These are phyloP conservation scores for Corydoras sp. DNA, from an alignment of 2,113 vertebrate species.

Conservation along the genomic window DNA sequence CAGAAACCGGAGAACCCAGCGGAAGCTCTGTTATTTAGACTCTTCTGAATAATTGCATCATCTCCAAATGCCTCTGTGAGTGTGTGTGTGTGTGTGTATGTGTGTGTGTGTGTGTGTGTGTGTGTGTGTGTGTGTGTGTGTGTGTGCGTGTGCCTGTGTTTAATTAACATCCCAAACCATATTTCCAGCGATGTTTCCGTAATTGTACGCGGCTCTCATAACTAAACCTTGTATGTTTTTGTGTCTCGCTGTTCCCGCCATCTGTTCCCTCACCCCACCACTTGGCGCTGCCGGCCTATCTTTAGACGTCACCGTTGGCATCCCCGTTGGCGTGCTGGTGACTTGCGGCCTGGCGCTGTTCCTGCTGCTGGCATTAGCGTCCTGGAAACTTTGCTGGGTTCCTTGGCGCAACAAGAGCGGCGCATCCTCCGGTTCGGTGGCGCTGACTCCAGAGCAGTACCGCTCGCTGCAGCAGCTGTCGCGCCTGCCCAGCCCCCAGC, in stretches of 20 bases:
- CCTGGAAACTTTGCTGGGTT: conserved; percentile 84
- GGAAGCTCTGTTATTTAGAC: too few relatives aligned
- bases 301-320: conserved; percentile 84
- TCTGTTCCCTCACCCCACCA: conserved; percentile 61
- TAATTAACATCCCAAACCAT: too few relatives aligned
- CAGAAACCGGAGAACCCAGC: too few relatives aligned
- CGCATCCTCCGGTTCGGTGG: conserved; percentile 54
- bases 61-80: too few relatives aligned
- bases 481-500: conserved; percentile 51
- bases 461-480: conserved; percentile 57
- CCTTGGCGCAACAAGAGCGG: conserved; percentile 76
- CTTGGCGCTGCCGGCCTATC: conserved; percentile 45
- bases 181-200: too few relatives aligned
- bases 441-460: conserved; percentile 54
- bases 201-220: too few relatives aligned
- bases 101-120: too few relatives aligned
- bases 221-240: conserved; percentile 25
- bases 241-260: conserved; percentile 53
- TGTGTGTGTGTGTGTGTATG: too few relatives aligned
- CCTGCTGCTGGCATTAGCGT: conserved; percentile 80
- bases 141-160: too few relatives aligned
- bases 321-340: conserved; percentile 75
- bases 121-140: too few relatives aligned
- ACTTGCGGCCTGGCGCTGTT: conserved; percentile 75
- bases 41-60: too few relatives aligned